Evolutionary conservation across 2,797 vertebrate genomes (phyloP).

Genomic region (Novumbra hubbsi): DNA sequence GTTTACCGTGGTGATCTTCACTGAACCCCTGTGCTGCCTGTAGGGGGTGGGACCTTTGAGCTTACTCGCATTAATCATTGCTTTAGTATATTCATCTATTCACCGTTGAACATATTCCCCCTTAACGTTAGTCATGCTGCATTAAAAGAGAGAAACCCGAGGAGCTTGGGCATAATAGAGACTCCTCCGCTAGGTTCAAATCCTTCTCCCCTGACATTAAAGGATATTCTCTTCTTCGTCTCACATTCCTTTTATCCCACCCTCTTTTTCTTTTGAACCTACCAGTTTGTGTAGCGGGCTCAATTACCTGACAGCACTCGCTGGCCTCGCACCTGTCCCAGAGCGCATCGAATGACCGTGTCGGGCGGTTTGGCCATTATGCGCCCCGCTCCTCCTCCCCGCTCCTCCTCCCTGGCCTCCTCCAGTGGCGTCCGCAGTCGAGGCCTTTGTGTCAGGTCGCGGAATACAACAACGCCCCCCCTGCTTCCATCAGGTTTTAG

Average conservation of each 20-base stretch:
- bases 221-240: conserved; percentile 12
- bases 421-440: neutral
- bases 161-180: neutral
- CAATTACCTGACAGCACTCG: conserved; percentile 6
- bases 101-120: neutral
- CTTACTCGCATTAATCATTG: neutral
- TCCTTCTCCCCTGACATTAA: neutral
- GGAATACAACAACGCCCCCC: neutral
- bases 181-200: neutral
- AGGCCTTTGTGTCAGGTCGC: neutral
- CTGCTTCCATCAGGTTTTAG: neutral
- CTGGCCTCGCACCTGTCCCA: conserved; percentile 3
- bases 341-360: neutral
- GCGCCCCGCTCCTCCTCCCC: too few species aligned
- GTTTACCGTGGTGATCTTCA: neutral
- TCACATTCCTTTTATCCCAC: conserved; percentile 1
- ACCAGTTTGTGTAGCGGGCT: neutral
- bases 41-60: neutral
- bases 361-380: neutral
- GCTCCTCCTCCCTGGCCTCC: neutral
- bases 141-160: neutral
- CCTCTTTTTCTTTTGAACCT: neutral
- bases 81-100: neutral
- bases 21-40: neutral
- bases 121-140: neutral